Conservation (phyloP, 2,113 vertebrate genomes). For the Apodemus sylvaticus region DNA sequence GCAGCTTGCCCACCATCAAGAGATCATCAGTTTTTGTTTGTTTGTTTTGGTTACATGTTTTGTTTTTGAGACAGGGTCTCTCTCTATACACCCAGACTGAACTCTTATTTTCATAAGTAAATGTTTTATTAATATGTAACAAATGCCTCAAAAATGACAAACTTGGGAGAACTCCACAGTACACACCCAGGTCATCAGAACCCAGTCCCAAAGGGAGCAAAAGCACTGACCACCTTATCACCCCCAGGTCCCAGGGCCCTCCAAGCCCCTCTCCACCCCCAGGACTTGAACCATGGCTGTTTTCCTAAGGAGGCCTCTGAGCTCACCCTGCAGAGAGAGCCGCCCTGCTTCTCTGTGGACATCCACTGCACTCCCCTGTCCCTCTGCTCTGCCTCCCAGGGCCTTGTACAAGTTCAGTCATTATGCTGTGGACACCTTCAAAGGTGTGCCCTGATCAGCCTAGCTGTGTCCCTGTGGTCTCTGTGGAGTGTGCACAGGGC, state of each 20-base stretch:
- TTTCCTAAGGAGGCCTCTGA: not conserved
- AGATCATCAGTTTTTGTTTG: too few relatives aligned
- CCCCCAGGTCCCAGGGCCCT: not conserved
- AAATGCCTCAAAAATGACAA: not conserved
- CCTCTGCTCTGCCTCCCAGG: not conserved
- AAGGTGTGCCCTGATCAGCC: too few relatives aligned
- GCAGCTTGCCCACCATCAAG: too few relatives aligned
- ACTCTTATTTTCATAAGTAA: not conserved
- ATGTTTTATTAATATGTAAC: not conserved
- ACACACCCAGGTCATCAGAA: fast-evolving
- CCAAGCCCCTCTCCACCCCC: not conserved
- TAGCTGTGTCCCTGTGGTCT: not conserved
- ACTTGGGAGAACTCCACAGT: not conserved
- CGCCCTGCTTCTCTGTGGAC: too few relatives aligned
- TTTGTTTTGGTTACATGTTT: too few relatives aligned
- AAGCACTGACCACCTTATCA: not conserved
- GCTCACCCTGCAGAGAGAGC: too few relatives aligned
- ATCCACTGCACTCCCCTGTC: not conserved
- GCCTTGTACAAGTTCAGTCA: not conserved
- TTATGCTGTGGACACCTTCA: not conserved
- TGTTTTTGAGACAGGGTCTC: too few relatives aligned
- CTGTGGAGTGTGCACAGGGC: not conserved
- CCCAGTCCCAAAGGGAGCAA: not conserved
- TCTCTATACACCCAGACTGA: not conserved
- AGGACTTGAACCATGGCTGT: fast-evolving